Base-by-base conservation (phyloP, 2,113 vertebrate genomes). In the Charadrius vociferus region DNA sequence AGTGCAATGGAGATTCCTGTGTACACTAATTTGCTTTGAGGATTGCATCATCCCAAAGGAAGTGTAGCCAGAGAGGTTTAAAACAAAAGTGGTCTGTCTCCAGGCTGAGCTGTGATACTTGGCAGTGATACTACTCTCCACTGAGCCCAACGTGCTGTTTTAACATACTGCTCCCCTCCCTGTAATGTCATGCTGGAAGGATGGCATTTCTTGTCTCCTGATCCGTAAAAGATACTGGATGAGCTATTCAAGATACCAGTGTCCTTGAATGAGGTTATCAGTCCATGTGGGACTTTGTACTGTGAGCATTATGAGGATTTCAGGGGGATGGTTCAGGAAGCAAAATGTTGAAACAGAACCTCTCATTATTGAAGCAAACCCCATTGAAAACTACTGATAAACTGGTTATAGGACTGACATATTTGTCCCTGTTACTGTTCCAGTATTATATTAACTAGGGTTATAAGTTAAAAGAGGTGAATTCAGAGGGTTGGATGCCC, bases 71-170 rank as follows among this genome's bases (percentile, higher is more conserved):
- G 95, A 92, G 93, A 96, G 97, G 92, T 93, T 97, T 97, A 94
- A 96, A 96, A 96, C 83, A 96, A 88, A 97, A 97, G 93, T 59
- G 7, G 84, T 93, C 88, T 96, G 95, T 96, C 95, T 94, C 91
- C 92, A 90, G 91, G 94, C 94, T 95, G 95, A 95, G 90, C 95
- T 79, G 70, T 92, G 94, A 86, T 45, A 67, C 89, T 97, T 96
- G 93, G 96, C 95, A 95, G 73, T 22, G 16, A 41, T 50, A 45
- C 52, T 55, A 4, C 83, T 89, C 82, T 96, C 89, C 22, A 5
- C 80, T 68, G 95, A 95, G 92, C 68, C 81, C 85, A 95, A 39
- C 2, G 3, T 81, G 80, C 96, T 92, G 82, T 87, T 96, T 97
- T 96, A 93, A 85, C 83, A 87, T 43, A 75, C 81, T 82, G 49